phyloP scores from a whole-genome alignment of 1,140 invertebrate genomes.

The Copidosoma floridanum region DNA sequence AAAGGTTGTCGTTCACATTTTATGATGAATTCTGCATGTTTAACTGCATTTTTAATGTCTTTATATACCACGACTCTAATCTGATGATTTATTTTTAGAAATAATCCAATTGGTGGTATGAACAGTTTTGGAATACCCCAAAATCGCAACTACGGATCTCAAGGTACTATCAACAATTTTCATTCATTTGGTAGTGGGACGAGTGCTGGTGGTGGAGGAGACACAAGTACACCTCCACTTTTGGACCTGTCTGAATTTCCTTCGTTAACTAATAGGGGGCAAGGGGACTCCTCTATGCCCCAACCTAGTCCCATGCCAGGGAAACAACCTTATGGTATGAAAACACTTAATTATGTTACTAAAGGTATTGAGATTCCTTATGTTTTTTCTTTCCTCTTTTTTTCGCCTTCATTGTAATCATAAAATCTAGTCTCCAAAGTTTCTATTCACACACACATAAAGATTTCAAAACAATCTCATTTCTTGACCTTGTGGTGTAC shows the following conservation, averaged over 20 bases:
- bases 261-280: conserved; percentile 78
- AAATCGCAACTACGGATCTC: conserved; percentile 68
- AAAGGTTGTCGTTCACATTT: no score
- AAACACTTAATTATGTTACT: no score
- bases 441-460: no score
- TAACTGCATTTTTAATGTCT: no score
- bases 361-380: no score
- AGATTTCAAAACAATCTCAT: no score
- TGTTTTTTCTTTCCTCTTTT: no score
- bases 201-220: conserved; percentile 61
- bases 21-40: no score
- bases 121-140: conserved; percentile 63
- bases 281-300: conserved; percentile 74
- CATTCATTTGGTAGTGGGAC: conserved; percentile 69
- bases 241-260: conserved; percentile 89
- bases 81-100: conserved; percentile 53
- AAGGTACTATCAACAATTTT: conserved; percentile 65
- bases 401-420: no score
- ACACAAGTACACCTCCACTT: conserved; percentile 76
- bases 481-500: no score
- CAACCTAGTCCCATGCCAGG: conserved; percentile 78
- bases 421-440: no score
- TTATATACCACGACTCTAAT: no score
- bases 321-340: conserved; percentile 80
- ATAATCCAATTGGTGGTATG: conserved; percentile 65